These are phyloP conservation scores for Dissostichus mawsoni DNA, from an alignment of 2,113 vertebrate genomes.

Conservation along the genomic window DNA sequence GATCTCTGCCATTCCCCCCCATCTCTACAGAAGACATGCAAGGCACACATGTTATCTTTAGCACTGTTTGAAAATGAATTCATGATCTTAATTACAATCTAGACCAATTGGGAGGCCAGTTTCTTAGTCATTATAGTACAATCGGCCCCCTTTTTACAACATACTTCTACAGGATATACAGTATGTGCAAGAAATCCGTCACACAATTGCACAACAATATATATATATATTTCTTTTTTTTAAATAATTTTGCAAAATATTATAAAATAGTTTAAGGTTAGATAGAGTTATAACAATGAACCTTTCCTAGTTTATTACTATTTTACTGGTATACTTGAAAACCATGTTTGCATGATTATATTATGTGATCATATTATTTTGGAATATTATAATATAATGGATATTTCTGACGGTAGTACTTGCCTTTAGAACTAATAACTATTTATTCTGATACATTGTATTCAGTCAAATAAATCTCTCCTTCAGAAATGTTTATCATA, in stretches of 20 bases:
- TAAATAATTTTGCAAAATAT: neutral
- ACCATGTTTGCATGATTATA: no score
- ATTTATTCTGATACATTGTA: no score
- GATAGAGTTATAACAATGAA: neutral
- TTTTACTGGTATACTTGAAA: no score
- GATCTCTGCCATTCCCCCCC: slow-evolving; percentile 17
- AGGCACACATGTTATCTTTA: neutral
- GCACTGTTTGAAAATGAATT: neutral
- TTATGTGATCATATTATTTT: no score
- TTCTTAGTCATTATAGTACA: neutral
- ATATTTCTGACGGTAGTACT: no score
- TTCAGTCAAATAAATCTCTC: no score
- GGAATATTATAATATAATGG: no score
- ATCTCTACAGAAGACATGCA: slow-evolving; percentile 5
- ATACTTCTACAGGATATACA: fast-evolving
- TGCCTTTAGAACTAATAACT: no score
- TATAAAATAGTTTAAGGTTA: neutral
- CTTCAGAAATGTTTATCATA: no score
- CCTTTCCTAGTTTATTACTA: neutral
- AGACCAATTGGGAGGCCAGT: neutral
- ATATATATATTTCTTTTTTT: neutral
- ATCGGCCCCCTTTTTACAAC: neutral
- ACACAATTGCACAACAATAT: neutral
- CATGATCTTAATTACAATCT: slow-evolving; percentile 38
- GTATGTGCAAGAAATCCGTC: neutral